phyloP scores from a whole-genome alignment of 2,113 vertebrate genomes.

The Porphyrio hochstetteri region DNA sequence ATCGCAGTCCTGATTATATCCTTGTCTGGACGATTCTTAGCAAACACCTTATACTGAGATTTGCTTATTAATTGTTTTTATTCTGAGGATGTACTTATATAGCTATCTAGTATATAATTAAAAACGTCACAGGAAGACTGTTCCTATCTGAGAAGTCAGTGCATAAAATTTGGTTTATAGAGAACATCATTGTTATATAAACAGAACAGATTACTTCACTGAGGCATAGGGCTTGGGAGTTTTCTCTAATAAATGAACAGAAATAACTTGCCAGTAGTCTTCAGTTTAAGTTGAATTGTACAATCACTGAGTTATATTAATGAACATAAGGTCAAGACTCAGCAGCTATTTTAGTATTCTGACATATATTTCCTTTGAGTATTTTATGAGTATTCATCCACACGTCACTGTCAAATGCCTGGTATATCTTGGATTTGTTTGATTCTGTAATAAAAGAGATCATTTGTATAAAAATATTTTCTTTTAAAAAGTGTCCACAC shows the following conservation, averaged over 20 bases:
- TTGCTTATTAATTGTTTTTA: neutral
- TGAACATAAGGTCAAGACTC: neutral
- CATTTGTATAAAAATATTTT: constrained; percentile 7
- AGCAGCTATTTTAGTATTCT: neutral
- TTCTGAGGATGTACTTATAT: neutral
- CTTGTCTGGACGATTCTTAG: neutral
- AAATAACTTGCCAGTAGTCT: neutral
- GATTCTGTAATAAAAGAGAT: constrained; percentile 15
- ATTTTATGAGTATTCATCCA: neutral
- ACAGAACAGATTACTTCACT: neutral
- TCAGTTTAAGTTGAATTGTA: neutral
- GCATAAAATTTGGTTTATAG: constrained; percentile 4
- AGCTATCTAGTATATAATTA: neutral
- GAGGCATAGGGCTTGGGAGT: neutral
- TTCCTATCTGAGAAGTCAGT: neutral
- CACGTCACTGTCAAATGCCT: neutral
- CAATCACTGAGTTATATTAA: neutral
- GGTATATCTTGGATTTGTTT: neutral
- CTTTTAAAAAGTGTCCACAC: constrained; percentile 16
- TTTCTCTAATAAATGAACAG: neutral
- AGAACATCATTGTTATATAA: neutral
- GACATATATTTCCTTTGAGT: neutral
- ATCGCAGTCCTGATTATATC: neutral
- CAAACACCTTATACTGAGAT: neutral
- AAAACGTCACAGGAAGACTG: neutral